Conservation (phyloP, 2,113 vertebrate species). For the Plectropomus leopardus region DNA sequence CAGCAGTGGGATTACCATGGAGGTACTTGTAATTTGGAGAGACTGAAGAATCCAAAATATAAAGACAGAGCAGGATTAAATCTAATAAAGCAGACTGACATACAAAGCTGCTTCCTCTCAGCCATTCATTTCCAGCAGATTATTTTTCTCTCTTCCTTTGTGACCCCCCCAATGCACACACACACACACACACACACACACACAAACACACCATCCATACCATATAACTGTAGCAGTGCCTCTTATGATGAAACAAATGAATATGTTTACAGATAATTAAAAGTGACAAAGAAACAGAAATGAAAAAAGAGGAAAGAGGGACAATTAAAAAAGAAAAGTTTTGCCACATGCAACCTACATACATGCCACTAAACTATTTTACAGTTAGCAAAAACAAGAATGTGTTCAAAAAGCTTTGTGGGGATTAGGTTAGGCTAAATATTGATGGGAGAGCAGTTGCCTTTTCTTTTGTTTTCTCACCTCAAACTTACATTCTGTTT, state of each 20-base stretch:
- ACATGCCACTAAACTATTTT: neutral
- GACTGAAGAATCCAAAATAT: slow-evolving; percentile 61
- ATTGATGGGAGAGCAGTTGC: too few species aligned
- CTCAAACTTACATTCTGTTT: neutral
- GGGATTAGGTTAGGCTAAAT: too few species aligned
- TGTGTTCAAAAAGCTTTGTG: neutral
- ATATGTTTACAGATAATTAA: too few species aligned
- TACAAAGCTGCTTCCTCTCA: slow-evolving; percentile 35
- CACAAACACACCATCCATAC: too few species aligned
- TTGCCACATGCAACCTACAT: neutral
- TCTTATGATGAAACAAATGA: neutral
- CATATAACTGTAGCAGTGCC: neutral
- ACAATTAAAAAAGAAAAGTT: neutral
- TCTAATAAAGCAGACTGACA: slow-evolving; percentile 36
- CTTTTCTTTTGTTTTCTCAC: slow-evolving; percentile 4
- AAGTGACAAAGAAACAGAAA: neutral
- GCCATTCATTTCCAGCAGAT: slow-evolving; percentile 46
- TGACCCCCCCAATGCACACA: neutral
- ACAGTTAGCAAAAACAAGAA: neutral
- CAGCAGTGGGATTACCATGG: slow-evolving; percentile 73
- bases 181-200: too few species aligned
- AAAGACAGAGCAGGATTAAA: slow-evolving; percentile 71
- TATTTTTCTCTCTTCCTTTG: neutral
- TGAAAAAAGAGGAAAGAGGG: neutral
- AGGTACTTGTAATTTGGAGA: slow-evolving; percentile 77